Evolutionary conservation across 2,113 vertebrate species (phyloP).

Genomic region (Sinocyclocheilus maitianheensis): DNA sequence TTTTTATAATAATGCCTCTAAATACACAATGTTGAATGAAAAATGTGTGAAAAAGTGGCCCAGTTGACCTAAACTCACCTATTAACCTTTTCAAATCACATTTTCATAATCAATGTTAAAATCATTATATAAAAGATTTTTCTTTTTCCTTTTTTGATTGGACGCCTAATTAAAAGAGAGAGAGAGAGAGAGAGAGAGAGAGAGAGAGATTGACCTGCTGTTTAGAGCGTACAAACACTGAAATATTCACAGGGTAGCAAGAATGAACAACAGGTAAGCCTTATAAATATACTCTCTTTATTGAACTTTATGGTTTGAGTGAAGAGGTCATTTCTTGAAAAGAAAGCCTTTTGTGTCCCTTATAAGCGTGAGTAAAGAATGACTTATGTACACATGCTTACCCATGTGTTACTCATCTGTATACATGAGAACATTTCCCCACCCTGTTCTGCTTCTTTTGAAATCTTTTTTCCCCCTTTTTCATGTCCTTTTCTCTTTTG

Average conservation of each 20-base stretch:
- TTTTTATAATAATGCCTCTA: background rate
- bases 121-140: background rate
- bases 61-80: background rate
- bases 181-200: background rate
- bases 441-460: background rate
- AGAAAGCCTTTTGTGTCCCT: background rate
- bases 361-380: background rate
- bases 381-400: background rate
- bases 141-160: background rate
- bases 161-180: background rate
- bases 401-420: background rate
- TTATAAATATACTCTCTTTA: background rate
- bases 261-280: background rate
- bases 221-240: background rate
- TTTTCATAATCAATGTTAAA: conserved; percentile 8
- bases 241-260: background rate
- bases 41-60: background rate
- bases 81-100: background rate
- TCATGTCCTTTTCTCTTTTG: too few species aligned
- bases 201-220: background rate
- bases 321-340: background rate
- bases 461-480: background rate
- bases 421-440: background rate
- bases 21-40: background rate
- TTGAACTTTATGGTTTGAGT: background rate